Evolutionary conservation across 2,888 invertebrate genomes (phyloP), one percentile per base, ranked within the genome.

Genomic region (Athetis lepigone): DNA sequence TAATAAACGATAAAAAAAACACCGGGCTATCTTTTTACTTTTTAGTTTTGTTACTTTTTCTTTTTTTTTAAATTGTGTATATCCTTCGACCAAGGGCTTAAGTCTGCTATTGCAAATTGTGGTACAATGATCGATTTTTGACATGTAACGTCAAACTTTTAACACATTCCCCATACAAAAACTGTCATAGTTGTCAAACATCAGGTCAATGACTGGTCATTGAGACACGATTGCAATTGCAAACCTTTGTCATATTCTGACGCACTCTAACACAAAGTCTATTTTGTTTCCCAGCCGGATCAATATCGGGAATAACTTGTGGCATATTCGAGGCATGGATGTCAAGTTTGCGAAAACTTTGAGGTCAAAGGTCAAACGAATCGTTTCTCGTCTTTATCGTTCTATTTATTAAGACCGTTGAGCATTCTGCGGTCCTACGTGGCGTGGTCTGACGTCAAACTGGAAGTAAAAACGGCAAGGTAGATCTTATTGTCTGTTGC

Each of bases 361-460:
- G 50, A 60, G 76, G 70, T 60, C 60, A 55, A 70, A 70, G 70
- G 59, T 73, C 75, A 69, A 58, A 6, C 4, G 23, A 57, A 63
- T 60, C 50, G 50, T 55, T 60, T 54, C 29, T 33, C 57, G 50
- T 56, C 43, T 55, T 62, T 61, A 62, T 56, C 39, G 23, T 57
- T 16, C 40, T 60, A 71, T 62, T 67, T 64, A 58, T 55, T 65
- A 61, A 59, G 49, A 72, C 16, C 36, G 43, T 60, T 50, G 18
- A 46, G 65, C 39, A 62, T 55, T 55, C 59, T 59, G 37, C 43
- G 50, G 25, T 19, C 19, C 16, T 45, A 55, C 42, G 37, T 60
- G 59, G 25, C 6, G 11, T 2, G 19, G 18, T 47, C 19, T 63
- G 56, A 40, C 49, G 52, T 57, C 47, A 45, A 23, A 42, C 40